Base-by-base conservation (phyloP, 2,113 vertebrate species). In the Tringa solitaria region DNA sequence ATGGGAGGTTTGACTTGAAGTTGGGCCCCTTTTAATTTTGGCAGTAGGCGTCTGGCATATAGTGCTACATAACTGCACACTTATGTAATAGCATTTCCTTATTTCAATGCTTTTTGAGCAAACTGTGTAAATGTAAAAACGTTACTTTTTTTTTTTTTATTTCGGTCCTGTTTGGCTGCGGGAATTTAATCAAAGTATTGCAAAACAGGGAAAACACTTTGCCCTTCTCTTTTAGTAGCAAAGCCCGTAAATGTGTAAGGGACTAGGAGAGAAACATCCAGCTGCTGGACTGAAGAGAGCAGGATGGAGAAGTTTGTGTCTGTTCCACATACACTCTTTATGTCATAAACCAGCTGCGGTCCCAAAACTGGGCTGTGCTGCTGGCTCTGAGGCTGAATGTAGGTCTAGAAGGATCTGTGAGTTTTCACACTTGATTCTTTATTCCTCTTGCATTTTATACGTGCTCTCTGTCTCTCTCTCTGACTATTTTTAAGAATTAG, bases 1-100 rank as follows among this genome's bases (percentile, higher is more conserved):
- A 95, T 69, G 89, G 81, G 92, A 97, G 95, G 75, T 84, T 96
- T 95, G 86, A 95, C 88, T 97, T 93, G 93, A 95, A 97, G 94
- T 86, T 86, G 77, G 93, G 94, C 95, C 96, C 65, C 96, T 94
- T 97, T 81, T 94, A 61, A 53, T 97, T 95, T 74, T 96, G 96
- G 86, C 93, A 76, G 95, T 89, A 96, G 81, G 81, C 3, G 41
- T 80, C 87, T 83, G 72, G 79, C 83, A 27, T 82, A 73, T 39
- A 80, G 54, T 45, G 21, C 90, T 97, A 81, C 95, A 90, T 97
- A 97, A 89, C 80, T 97, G 90, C 87, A 94, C 27, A 3, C 87
- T 95, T 96, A 68, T 84, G 92, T 96, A 93, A 96, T 94, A 70
- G 30, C 86, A 68, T 60, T 79, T 96, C 30, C 67, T 85, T 95